Evolutionary conservation across 2,888 invertebrate species (phyloP).

Genomic region (Mesorhabditis belari): DNA sequence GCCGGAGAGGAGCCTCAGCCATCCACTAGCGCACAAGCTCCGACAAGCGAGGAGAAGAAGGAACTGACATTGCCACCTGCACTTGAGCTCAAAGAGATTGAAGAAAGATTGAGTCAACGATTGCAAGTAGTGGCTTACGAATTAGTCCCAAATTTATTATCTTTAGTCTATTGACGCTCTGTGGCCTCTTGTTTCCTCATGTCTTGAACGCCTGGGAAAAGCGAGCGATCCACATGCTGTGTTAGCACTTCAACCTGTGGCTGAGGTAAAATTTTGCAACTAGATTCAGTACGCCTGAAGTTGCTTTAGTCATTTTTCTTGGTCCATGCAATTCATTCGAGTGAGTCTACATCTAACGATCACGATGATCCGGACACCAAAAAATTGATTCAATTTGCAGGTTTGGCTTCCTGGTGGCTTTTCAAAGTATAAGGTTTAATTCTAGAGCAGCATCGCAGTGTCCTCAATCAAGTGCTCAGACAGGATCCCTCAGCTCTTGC

Average conservation of each 20-base stretch:
- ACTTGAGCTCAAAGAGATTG: background rate
- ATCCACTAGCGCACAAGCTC: background rate
- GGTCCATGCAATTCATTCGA: conserved; percentile 65
- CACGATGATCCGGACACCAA: conserved; percentile 65
- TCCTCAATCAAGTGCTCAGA: conserved; percentile 78
- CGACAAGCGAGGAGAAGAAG: background rate
- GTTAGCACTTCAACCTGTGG: conserved; percentile 75
- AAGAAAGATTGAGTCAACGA: background rate
- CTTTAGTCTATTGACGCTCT: conserved; percentile 53
- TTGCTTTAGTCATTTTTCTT: conserved; percentile 85
- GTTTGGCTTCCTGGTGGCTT: conserved; percentile 52
- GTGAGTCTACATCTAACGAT: conserved; percentile 8
- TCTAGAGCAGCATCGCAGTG: conserved; percentile 74
- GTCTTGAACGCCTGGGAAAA: conserved; percentile 71
- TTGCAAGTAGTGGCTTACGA: background rate
- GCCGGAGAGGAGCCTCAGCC: too few species aligned
- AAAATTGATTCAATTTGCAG: conserved; percentile 74
- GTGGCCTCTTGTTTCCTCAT: conserved; percentile 73
- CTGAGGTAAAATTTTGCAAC: too few species aligned
- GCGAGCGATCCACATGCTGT: conserved; percentile 82
- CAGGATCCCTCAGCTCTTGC: conserved; percentile 58
- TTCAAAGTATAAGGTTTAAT: conserved; percentile 1
- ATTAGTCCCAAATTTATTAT: background rate
- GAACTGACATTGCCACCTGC: too few species aligned
- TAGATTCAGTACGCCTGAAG: too few species aligned